These are phyloP conservation scores for Stenchaetothrips biformis DNA, from an alignment of 2,888 invertebrate genomes.

Conservation along the genomic window DNA sequence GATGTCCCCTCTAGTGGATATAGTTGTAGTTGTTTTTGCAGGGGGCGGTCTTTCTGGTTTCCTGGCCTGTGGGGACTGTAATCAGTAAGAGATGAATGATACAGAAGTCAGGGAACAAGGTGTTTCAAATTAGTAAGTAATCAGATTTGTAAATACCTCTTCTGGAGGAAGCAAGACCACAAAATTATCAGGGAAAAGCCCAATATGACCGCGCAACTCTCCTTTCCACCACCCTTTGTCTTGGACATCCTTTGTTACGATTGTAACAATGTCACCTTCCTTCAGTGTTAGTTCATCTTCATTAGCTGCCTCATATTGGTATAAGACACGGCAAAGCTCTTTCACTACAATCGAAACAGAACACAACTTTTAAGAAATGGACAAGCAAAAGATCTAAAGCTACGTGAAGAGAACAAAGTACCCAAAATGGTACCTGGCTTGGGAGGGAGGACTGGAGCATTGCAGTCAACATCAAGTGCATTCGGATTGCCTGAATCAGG, in stretches of 20 bases:
- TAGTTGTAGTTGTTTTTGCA: not conserved
- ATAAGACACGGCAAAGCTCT: constrained; percentile 75
- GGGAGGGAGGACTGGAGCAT: constrained; percentile 65
- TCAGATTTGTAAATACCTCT: constrained; percentile 33
- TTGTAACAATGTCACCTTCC: constrained; percentile 82
- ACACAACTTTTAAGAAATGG: not conserved
- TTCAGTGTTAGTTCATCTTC: constrained; percentile 88
- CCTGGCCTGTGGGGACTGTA: constrained; percentile 30
- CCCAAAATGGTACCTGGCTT: constrained; percentile 58
- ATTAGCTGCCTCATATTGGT: constrained; percentile 84
- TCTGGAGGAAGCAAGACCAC: constrained; percentile 55
- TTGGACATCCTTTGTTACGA: constrained; percentile 81
- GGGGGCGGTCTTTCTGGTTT: constrained; percentile 39
- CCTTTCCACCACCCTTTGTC: constrained; percentile 99
- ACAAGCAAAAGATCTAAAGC: not conserved
- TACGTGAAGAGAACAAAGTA: not conserved
- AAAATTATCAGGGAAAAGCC: constrained; percentile 98
- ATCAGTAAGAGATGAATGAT: not conserved
- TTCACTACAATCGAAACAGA: constrained; percentile 50
- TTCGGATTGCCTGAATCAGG: not conserved
- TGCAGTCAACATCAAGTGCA: constrained; percentile 43
- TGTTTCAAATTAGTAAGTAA: not conserved
- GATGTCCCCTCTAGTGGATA: not conserved
- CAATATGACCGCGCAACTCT: constrained; percentile 80
- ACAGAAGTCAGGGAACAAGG: not conserved